Evolutionary conservation across 2,797 vertebrate genomes (phyloP).

Genomic region (Tiaroga cobitis): DNA sequence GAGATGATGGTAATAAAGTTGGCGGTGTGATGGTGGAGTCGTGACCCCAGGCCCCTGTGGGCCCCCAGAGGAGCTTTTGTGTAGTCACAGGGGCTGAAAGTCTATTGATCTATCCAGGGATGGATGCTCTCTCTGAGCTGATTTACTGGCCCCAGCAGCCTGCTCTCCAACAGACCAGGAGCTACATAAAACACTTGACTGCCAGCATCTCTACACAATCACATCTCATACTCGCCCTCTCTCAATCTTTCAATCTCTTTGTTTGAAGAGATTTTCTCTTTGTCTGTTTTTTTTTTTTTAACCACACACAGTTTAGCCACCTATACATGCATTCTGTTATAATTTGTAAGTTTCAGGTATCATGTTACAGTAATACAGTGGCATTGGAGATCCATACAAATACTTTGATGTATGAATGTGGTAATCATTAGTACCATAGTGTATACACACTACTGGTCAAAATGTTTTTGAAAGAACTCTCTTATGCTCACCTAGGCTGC

Average conservation of each 20-base stretch:
- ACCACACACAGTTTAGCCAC: not conserved
- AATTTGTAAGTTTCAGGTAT: not conserved
- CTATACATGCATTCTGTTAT: not conserved
- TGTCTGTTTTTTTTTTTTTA: not conserved
- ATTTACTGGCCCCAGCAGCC: slow-evolving; percentile 71
- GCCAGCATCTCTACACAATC: slow-evolving; percentile 45
- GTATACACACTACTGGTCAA: not conserved
- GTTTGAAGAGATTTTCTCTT: too few relatives aligned
- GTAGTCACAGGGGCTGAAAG: slow-evolving; percentile 62
- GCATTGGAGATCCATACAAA: not conserved
- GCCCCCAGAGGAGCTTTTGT: slow-evolving; percentile 59
- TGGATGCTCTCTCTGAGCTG: slow-evolving; percentile 72
- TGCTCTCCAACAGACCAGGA: slow-evolving; percentile 67
- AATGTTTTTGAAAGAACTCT: not conserved
- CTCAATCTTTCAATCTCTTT: slow-evolving; percentile 20
- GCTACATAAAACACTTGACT: slow-evolving; percentile 66
- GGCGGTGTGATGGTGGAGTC: slow-evolving; percentile 43
- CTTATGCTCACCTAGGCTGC: too few relatives aligned
- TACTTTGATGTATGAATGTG: not conserved
- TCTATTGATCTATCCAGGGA: slow-evolving; percentile 77
- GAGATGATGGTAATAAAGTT: slow-evolving; percentile 64
- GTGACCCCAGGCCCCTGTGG: slow-evolving; percentile 46
- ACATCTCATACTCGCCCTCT: slow-evolving; percentile 28
- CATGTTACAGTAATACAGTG: not conserved
- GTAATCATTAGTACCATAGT: not conserved